These are phyloP conservation scores for Dallia pectoralis DNA, from an alignment of 2,797 vertebrate species.

Conservation along the genomic window DNA sequence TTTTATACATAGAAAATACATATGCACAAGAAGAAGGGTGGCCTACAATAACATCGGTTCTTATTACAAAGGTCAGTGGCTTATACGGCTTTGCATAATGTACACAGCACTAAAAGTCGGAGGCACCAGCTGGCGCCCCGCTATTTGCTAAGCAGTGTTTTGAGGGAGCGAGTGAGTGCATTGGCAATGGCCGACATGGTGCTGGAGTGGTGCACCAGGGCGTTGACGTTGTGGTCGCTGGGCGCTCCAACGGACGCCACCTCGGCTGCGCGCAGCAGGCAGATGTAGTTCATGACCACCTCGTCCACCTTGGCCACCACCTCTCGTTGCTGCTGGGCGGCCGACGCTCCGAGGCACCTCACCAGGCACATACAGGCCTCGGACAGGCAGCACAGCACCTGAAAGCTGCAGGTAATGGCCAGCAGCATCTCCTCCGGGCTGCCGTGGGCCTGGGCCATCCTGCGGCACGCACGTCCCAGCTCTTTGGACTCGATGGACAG, in stretches of 20 bases:
- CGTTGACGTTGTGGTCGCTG: constrained; percentile 86
- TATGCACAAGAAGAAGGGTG: constrained; percentile 82
- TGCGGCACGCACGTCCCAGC: constrained; percentile 91
- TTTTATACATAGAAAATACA: constrained; percentile 84
- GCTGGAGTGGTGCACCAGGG: constrained; percentile 91
- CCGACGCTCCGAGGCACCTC: constrained; percentile 83
- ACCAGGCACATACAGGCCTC: constrained; percentile 98
- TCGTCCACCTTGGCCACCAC: constrained; percentile 94
- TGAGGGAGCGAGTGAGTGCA: constrained; percentile 97
- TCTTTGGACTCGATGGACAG: constrained; percentile 93
- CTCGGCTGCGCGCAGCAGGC: constrained; percentile 93
- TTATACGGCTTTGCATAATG: constrained; percentile 90
- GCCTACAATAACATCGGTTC: constrained; percentile 56
- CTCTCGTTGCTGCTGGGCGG: constrained; percentile 85
- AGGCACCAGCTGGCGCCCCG: constrained; percentile 19
- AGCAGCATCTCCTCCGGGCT: constrained; percentile 95
- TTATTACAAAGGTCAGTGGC: constrained; percentile 74
- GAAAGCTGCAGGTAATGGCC: constrained; percentile 94
- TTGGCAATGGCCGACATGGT: constrained; percentile 97
- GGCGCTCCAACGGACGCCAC: constrained; percentile 83
- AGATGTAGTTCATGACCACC: constrained; percentile 97
- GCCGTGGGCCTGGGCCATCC: constrained; percentile 90
- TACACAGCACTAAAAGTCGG: constrained; percentile 72
- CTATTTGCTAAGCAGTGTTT: constrained; percentile 97
- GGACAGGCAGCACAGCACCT: constrained; percentile 95